Conservation (phyloP, 2,113 vertebrate species). For the Todiramphus chloris region DNA sequence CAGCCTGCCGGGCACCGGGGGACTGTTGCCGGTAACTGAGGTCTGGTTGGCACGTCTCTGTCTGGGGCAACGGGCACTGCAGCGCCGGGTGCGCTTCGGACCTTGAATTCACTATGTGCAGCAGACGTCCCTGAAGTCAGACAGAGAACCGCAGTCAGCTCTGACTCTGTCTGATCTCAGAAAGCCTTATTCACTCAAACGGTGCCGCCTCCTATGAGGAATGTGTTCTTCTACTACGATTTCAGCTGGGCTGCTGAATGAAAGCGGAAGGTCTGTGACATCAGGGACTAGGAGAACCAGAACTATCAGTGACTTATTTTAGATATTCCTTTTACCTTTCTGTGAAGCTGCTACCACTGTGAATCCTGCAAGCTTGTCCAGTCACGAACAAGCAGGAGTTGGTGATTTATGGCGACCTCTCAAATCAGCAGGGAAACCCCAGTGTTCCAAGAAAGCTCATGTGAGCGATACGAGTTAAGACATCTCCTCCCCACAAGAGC, state of each 20-base stretch:
- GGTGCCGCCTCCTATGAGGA: background rate
- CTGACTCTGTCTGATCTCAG: background rate
- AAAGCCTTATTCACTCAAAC: background rate
- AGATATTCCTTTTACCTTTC: background rate
- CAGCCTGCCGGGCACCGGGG: background rate
- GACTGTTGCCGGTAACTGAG: background rate
- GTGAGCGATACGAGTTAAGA: conserved; percentile 34
- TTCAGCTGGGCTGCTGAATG: background rate
- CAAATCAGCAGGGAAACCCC: conserved; percentile 24
- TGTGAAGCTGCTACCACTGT: background rate
- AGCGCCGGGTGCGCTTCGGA: background rate
- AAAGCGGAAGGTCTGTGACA: background rate
- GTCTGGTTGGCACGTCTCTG: background rate
- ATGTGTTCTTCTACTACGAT: background rate
- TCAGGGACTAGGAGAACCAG: background rate
- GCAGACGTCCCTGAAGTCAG: background rate
- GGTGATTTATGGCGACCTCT: background rate
- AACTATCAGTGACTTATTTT: background rate
- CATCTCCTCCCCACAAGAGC: conserved; percentile 12
- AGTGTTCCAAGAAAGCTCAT: conserved; percentile 12
- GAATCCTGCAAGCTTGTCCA: background rate
- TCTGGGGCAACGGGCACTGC: background rate
- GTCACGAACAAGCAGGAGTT: background rate
- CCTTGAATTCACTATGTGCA: background rate
- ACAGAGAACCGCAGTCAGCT: background rate